These are phyloP conservation scores for Podarcis raffonei DNA, from an alignment of 2,113 vertebrate genomes.

Conservation along the genomic window DNA sequence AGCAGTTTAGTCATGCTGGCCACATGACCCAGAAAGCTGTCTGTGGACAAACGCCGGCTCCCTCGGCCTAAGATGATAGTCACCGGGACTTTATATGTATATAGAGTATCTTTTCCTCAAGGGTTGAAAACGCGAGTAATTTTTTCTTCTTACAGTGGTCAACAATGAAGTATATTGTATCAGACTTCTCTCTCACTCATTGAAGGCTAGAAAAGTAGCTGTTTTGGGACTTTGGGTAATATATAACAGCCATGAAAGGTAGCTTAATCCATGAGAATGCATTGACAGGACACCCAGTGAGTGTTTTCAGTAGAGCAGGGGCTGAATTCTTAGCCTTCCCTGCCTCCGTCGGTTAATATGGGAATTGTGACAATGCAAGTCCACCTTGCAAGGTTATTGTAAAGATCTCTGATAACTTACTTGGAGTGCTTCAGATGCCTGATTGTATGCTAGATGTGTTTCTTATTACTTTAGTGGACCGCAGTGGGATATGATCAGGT, in stretches of 20 bases:
- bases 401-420: neutral
- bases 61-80: too few relatives aligned
- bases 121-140: too few relatives aligned
- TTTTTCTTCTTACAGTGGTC: too few relatives aligned
- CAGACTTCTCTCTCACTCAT: neutral
- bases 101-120: too few relatives aligned
- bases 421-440: neutral
- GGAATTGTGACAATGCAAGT: too few relatives aligned
- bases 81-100: too few relatives aligned
- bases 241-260: neutral
- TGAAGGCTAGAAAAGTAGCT: neutral
- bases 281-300: neutral
- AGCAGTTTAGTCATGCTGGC: too few relatives aligned
- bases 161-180: neutral
- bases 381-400: neutral
- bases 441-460: neutral
- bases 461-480: neutral
- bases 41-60: too few relatives aligned
- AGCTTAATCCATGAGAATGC: neutral
- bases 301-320: neutral
- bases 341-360: neutral
- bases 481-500: conserved; percentile 28
- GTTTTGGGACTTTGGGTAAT: neutral
- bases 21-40: too few relatives aligned
- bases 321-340: too few relatives aligned